A percentile compares a stretch with the other conserved stretches of the same genome.
Evolutionary conservation across 2,797 vertebrate genomes (phyloP).

Genomic region (Mus minutoides): DNA sequence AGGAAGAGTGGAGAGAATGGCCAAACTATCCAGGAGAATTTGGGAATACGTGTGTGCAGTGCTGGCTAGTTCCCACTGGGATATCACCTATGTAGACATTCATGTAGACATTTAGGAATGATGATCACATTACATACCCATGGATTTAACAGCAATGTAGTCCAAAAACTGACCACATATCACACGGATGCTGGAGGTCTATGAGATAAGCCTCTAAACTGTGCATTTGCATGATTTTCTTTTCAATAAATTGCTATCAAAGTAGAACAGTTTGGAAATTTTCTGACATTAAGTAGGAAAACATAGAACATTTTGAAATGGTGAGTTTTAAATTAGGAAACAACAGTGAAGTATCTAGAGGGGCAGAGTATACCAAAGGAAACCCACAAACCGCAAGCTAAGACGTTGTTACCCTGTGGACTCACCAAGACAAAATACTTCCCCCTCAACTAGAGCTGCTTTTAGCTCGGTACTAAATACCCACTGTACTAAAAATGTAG

Average conservation of each 20-base stretch:
- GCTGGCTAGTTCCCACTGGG: not conserved
- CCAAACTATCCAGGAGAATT: not conserved
- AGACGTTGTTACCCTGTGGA: conserved; percentile 73
- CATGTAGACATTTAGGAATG: conserved; percentile 47
- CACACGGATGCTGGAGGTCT: not conserved
- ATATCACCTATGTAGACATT: not conserved
- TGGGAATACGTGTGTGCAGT: not conserved
- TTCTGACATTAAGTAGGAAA: conserved; percentile 69
- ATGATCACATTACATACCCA: not conserved
- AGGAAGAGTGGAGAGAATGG: not conserved
- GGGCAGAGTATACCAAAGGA: conserved; percentile 78
- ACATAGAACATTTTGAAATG: conserved; percentile 68
- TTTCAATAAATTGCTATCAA: conserved; percentile 64
- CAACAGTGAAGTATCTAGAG: conserved; percentile 77
- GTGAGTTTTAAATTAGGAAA: conserved; percentile 80
- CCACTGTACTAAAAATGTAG: conserved; percentile 46
- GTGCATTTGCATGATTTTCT: conserved; percentile 16
- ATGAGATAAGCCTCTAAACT: not conserved
- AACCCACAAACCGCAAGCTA: conserved; percentile 81
- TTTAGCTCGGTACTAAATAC: conserved; percentile 59
- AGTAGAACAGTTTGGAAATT: conserved; percentile 53
- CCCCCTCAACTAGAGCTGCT: conserved; percentile 48
- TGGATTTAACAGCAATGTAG: not conserved
- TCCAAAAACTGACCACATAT: not conserved
- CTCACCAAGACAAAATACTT: conserved; percentile 73